Evolutionary conservation across 2,113 vertebrate species (phyloP).

Genomic region (Silurus glanis): DNA sequence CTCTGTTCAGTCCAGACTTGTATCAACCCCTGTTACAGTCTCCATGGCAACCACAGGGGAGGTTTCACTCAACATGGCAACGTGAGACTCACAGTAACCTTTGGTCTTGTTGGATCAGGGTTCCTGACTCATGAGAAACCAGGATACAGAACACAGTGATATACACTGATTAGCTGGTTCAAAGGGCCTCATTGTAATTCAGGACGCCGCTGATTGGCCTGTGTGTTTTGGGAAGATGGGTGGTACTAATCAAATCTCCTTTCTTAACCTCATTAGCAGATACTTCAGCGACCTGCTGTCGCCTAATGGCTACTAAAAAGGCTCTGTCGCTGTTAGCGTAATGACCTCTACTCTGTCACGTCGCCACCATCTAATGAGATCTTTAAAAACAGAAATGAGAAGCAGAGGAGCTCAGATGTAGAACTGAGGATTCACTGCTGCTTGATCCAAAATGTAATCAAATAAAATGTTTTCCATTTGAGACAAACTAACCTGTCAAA

Average conservation of each 20-base stretch:
- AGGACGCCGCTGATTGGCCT: conserved; percentile 6
- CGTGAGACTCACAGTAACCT: conserved; percentile 24
- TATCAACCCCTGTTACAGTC: conserved; percentile 26
- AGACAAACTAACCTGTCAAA: neutral
- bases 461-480: neutral
- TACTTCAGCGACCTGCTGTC: conserved; percentile 20
- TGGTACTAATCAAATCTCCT: conserved; percentile 27
- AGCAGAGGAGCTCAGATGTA: neutral
- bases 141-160: conserved; percentile 17
- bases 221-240: conserved; percentile 26
- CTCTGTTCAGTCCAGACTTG: neutral
- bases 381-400: conserved; percentile 23
- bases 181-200: conserved; percentile 6
- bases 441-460: neutral
- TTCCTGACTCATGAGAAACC: neutral
- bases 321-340: conserved; percentile 13
- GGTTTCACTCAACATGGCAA: neutral
- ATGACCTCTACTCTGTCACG: conserved; percentile 28
- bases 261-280: conserved; percentile 43
- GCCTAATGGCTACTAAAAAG: conserved; percentile 29
- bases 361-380: conserved; percentile 31
- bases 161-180: neutral
- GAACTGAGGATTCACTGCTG: neutral
- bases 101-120: conserved; percentile 20
- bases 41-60: conserved; percentile 33